These are phyloP conservation scores for Platyrinchus mystaceus DNA, from an alignment of 2,797 vertebrate species.

Conservation along the genomic window DNA sequence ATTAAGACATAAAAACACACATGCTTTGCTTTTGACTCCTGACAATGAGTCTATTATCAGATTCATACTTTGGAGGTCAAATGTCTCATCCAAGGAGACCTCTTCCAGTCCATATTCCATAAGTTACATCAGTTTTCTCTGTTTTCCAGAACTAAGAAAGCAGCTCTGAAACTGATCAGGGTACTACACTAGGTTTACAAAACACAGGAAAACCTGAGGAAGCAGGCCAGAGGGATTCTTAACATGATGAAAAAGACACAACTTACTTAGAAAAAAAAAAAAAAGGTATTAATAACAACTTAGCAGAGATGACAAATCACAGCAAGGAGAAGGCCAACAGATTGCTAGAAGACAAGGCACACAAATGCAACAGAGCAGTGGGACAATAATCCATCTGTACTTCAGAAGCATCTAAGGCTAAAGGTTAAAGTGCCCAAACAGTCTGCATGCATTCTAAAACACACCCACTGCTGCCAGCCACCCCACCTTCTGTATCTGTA, in stretches of 20 bases:
- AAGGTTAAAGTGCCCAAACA: neutral
- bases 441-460: neutral
- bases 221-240: neutral
- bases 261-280: neutral
- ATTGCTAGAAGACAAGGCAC: neutral
- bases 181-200: neutral
- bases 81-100: neutral
- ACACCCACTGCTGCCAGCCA: neutral
- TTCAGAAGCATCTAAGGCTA: neutral
- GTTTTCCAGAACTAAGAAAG: neutral
- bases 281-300: neutral
- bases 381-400: neutral
- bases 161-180: neutral
- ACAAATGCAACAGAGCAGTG: neutral
- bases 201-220: neutral
- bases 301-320: neutral
- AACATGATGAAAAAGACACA: neutral
- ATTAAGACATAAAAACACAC: neutral
- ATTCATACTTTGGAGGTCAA: neutral
- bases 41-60: neutral
- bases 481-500: neutral
- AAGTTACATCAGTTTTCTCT: neutral
- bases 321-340: neutral
- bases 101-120: neutral
- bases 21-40: neutral